phyloP scores from a whole-genome alignment of 2,113 vertebrate species.

The human (Homo sapiens) region GRCh38 chr22:44522501-44523000 shows the following conservation, averaged over 20 bases:
- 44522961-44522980: neutral
- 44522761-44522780: neutral
- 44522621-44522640: neutral
- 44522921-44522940: neutral
- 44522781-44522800: neutral
- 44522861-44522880: neutral
- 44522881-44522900: neutral
- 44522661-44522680: neutral
- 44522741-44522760: neutral
- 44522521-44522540: neutral
- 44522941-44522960: neutral
- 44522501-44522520: neutral
- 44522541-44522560: neutral
- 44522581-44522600: neutral
- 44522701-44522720: neutral
- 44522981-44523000: rapidly evolving
- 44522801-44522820: neutral
- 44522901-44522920: neutral
- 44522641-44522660: neutral
- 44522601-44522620: neutral
- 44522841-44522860: rapidly evolving
- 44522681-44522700: neutral
- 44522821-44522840: neutral
- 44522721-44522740: neutral
- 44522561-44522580: rapidly evolving